Evolutionary conservation across 2,113 vertebrate genomes (phyloP).

Genomic region (Stigmatopora argus): DNA sequence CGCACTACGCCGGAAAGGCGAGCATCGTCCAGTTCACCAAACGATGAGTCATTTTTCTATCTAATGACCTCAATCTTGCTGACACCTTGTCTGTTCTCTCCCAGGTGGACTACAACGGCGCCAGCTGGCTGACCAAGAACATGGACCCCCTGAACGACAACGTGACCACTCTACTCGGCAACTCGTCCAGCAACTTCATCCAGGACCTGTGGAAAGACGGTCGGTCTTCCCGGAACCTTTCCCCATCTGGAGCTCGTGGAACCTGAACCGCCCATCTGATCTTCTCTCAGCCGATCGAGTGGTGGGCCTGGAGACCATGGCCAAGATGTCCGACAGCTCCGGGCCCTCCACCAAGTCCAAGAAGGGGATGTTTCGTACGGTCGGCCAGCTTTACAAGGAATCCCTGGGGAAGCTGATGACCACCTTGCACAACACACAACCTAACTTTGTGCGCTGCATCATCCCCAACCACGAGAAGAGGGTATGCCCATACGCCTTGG

Average conservation of each 20-base stretch:
- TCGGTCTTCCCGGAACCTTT: conserved; percentile 40
- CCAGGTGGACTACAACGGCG: conserved; percentile 89
- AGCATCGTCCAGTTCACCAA: not conserved
- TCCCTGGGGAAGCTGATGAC: conserved; percentile 94
- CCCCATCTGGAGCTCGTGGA: not conserved
- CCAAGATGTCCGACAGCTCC: conserved; percentile 90
- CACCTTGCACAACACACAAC: conserved; percentile 89
- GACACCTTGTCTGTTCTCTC: not conserved
- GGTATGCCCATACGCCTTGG: conserved; percentile 56
- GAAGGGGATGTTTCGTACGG: conserved; percentile 97
- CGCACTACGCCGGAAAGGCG: conserved; percentile 94
- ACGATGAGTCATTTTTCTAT: too few relatives aligned
- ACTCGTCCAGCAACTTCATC: conserved; percentile 86
- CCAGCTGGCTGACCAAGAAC: conserved; percentile 91
- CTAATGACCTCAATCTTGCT: too few relatives aligned
- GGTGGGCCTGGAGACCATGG: conserved; percentile 91
- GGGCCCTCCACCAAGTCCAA: conserved; percentile 88
- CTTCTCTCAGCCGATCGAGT: conserved; percentile 81
- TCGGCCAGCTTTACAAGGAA: conserved; percentile 96
- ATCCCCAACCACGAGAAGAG: conserved; percentile 97
- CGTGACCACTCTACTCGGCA: conserved; percentile 82
- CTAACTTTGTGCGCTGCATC: conserved; percentile 97
- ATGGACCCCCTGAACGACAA: conserved; percentile 97
- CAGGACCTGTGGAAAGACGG: conserved; percentile 96
- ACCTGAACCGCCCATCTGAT: not conserved